Base-by-base conservation (phyloP, 2,797 vertebrate genomes). In the Sylvia borin region DNA sequence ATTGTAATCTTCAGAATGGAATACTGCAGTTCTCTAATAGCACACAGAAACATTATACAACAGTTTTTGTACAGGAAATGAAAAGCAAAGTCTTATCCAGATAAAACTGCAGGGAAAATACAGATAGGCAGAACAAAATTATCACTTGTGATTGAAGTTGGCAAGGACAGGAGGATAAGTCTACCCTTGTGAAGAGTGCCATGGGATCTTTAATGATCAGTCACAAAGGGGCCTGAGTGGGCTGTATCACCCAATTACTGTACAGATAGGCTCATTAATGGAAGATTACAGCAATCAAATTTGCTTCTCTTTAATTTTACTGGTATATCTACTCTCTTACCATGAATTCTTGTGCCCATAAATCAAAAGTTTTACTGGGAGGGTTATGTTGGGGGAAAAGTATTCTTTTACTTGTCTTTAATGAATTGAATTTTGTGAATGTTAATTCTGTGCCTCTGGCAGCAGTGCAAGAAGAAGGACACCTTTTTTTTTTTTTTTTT, bases 31-130 rank as follows among this genome's bases (percentile, higher is more conserved):
- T 84, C 36, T 76, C 77, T 83, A 93, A 91, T 68, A 95, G 55
- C 70, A 36, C 45, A 81, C 18, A 74, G 79, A 79, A 89, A 68
- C 20, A 29, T 83, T 75, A 65, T 36, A 60, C 40, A 92, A 72
- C 36, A 72, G 13, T 50, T 96, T 94, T 92, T 88, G 65, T 15
- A 18, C n/a, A 53, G 55, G 31, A 93, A 95, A 93, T 88, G 43
- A 92, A 93, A 94, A 90, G 73, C 26, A 82, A 78, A 79, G 36
- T 50, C 74, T 87, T 94, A 92, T 20, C 40, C 48, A 42, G 92
- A 90, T 90, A 93, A 90, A 95, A 95, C 48, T 90, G 38, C 75
- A 48, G 48, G 62, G 78, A 82, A 94, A 92, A 83, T 85, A 82
- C 1, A 85, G 88, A 92, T 88, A 89, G 80, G 72, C 54, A 79